These are phyloP conservation scores for Criorhina ranunculi DNA, from an alignment of 2,888 invertebrate species.

Conservation along the genomic window DNA sequence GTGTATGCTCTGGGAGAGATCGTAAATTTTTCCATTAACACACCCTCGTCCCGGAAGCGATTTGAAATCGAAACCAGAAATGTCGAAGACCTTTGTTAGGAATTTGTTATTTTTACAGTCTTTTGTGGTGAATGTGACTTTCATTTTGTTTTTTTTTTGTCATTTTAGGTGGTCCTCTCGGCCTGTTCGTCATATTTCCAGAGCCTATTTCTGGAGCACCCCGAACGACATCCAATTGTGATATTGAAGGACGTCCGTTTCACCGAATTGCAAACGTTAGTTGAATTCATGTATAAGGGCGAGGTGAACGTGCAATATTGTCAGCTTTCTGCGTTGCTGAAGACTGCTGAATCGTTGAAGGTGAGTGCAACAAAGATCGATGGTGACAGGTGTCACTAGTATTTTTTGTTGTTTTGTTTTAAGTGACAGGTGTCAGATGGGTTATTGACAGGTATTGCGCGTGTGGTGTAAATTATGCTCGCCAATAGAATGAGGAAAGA, in stretches of 20 bases:
- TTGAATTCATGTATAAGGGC: constrained; percentile 98
- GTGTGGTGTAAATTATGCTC: constrained; percentile 57
- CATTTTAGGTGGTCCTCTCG: constrained; percentile 93
- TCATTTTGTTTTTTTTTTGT: constrained; percentile 34
- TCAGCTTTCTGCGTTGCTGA: constrained; percentile 94
- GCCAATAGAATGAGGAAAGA: constrained; percentile 61
- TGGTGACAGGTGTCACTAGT: constrained; percentile 69
- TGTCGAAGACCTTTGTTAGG: background rate
- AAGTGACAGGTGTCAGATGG: constrained; percentile 50
- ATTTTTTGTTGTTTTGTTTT: background rate
- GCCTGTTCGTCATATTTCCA: constrained; percentile 98
- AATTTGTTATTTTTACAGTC: background rate
- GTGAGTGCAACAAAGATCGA: constrained; percentile 83
- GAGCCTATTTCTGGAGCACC: constrained; percentile 96
- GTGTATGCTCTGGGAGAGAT: background rate
- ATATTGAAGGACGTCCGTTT: constrained; percentile 97
- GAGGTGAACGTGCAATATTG: constrained; percentile 98
- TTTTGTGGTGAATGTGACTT: background rate
- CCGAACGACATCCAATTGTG: constrained; percentile 96
- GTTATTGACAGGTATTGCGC: constrained; percentile 63
- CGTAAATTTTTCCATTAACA: constrained; percentile 40
- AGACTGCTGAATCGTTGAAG: constrained; percentile 96
- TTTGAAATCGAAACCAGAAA: background rate
- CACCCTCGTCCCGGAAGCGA: background rate
- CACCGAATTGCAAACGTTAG: constrained; percentile 94